These are phyloP conservation scores for Petrocephalus microphthalmus DNA, from an alignment of 2,113 vertebrate species.

Conservation along the genomic window DNA sequence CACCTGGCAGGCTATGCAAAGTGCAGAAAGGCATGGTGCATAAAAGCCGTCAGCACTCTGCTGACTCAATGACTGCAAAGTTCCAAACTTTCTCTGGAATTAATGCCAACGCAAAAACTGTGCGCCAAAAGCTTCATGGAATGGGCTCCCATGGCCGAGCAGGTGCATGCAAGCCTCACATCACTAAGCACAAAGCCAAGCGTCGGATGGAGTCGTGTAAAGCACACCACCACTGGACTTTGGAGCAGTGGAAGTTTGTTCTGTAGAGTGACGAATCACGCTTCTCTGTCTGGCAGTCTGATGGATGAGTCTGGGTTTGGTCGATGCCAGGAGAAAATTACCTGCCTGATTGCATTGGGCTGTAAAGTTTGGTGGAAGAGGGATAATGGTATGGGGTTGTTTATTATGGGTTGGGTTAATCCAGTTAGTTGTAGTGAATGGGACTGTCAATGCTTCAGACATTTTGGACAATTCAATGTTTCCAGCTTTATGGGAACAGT, in stretches of 20 bases:
- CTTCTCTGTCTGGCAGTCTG: no score
- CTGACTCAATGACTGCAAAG: no score
- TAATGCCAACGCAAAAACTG: no score
- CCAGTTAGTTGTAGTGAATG: not conserved
- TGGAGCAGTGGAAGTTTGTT: not conserved
- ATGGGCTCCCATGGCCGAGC: no score
- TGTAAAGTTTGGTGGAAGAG: not conserved
- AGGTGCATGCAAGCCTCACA: not conserved
- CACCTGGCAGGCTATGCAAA: no score
- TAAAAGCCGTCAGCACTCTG: no score
- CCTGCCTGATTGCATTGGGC: no score
- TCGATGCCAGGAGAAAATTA: no score
- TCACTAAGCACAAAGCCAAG: not conserved
- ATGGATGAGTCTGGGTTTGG: no score
- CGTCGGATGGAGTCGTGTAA: not conserved
- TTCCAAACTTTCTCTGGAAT: no score
- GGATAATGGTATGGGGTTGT: not conserved
- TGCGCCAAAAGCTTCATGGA: no score
- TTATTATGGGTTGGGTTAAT: not conserved
- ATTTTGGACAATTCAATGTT: not conserved
- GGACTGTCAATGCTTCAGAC: not conserved
- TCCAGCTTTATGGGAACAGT: not conserved
- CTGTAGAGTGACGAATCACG: not conserved
- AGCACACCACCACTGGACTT: not conserved
- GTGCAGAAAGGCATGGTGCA: no score